These are phyloP conservation scores for Mungos mungo DNA, from an alignment of 2,113 vertebrate genomes.

Conservation along the genomic window DNA sequence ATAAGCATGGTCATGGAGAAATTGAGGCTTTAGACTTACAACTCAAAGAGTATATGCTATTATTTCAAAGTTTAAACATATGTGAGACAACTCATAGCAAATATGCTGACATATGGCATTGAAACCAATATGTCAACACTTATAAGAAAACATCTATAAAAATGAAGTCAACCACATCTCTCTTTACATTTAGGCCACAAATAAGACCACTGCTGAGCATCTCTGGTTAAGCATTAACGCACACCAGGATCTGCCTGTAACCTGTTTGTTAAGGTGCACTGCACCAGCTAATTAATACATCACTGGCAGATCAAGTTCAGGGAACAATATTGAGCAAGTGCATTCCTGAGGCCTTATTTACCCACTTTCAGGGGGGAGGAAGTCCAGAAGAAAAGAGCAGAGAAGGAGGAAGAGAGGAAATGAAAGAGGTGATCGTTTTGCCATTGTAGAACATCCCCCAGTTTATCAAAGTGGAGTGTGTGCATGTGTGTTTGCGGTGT, in stretches of 20 bases:
- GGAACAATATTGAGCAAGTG: constrained; percentile 56
- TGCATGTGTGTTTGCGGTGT: background rate
- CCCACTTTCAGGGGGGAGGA: background rate
- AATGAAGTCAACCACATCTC: constrained; percentile 23
- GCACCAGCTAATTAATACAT: constrained; percentile 80
- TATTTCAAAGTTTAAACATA: constrained; percentile 71
- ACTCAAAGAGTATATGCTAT: constrained; percentile 52
- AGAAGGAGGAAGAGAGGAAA: background rate
- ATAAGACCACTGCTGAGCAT: constrained; percentile 76
- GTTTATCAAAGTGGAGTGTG: background rate
- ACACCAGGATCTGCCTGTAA: constrained; percentile 78
- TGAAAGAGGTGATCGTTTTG: background rate
- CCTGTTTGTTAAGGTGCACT: constrained; percentile 77
- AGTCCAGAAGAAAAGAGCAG: background rate
- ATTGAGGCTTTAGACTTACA: background rate
- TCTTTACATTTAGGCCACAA: constrained; percentile 67
- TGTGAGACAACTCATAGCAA: constrained; percentile 58
- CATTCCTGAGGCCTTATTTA: constrained; percentile 73
- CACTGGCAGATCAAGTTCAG: constrained; percentile 56
- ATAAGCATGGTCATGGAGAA: background rate
- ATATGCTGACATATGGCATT: constrained; percentile 66
- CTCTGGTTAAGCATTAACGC: constrained; percentile 86
- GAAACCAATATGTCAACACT: constrained; percentile 73
- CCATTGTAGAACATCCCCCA: background rate
- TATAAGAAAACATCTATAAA: constrained; percentile 70